A percentile compares a stretch with the other conserved stretches of the same genome.
These are phyloP conservation scores for Phenacoccus solenopsis DNA, from an alignment of 1,140 invertebrate genomes.

Conservation along the genomic window DNA sequence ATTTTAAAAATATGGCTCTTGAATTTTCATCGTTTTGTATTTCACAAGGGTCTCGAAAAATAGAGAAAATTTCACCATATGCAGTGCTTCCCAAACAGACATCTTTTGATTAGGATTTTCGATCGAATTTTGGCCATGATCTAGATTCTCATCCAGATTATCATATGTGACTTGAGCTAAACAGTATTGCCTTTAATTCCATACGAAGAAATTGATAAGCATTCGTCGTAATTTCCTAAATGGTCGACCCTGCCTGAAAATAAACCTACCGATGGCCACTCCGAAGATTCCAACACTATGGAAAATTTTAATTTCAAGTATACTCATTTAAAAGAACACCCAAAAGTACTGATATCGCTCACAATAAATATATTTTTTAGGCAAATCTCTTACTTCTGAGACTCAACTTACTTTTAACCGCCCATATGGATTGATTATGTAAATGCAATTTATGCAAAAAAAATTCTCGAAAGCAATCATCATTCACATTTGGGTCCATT, in stretches of 20 bases:
- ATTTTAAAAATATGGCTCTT: too few relatives aligned
- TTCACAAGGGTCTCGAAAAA: too few relatives aligned
- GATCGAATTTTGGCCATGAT: neutral
- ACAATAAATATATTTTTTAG: too few relatives aligned
- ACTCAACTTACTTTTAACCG: neutral
- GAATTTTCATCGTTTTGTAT: neutral
- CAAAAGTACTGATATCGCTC: too few relatives aligned
- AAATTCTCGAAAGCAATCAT: neutral
- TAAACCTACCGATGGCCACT: neutral
- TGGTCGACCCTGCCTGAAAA: neutral
- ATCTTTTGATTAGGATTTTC: neutral
- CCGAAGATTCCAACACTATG: neutral
- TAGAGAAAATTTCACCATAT: too few relatives aligned
- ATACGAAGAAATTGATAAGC: neutral
- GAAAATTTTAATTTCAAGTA: neutral
- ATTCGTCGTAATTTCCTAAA: constrained; percentile 9
- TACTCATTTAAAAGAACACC: too few relatives aligned
- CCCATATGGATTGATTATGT: neutral
- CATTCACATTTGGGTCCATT: neutral
- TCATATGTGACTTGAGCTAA: neutral
- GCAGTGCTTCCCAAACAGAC: neutral
- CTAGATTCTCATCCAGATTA: neutral
- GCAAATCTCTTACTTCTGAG: too few relatives aligned
- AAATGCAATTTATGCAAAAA: neutral
- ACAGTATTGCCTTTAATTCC: constrained; percentile 3